A percentile compares a stretch with the other conserved stretches of the same genome.
Evolutionary conservation across 2,113 vertebrate genomes (phyloP).

Genomic region (Felis chaus): DNA sequence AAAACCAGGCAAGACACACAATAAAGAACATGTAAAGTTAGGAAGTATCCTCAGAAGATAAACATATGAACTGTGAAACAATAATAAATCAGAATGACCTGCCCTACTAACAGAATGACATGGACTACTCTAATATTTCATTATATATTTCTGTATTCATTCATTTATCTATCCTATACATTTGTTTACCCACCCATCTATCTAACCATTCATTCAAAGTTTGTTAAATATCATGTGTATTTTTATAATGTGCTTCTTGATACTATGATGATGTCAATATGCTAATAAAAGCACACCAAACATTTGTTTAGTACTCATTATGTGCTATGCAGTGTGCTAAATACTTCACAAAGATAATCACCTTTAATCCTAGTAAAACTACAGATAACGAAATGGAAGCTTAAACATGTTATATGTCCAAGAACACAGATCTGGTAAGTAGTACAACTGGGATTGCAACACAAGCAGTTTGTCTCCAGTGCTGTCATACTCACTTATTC

Average conservation of each 20-base stretch:
- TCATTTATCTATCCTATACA: background rate
- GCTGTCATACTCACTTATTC: background rate
- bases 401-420: slow-evolving; percentile 29
- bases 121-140: background rate
- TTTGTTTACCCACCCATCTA: background rate
- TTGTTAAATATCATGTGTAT: background rate
- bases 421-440: background rate
- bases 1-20: background rate
- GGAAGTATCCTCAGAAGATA: background rate
- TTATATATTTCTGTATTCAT: background rate
- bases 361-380: slow-evolving; percentile 59
- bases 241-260: background rate
- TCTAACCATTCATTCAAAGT: background rate
- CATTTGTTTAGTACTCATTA: slow-evolving; percentile 37
- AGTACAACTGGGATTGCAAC: background rate
- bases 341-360: background rate
- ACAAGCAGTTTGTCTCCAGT: background rate
- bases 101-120: background rate
- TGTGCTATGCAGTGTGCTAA: background rate
- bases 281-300: slow-evolving; percentile 20
- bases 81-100: background rate
- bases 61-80: background rate
- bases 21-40: background rate
- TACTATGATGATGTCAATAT: background rate
- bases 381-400: slow-evolving; percentile 20